Percentiles rank a stretch among this genome's conserved stretches.
These are phyloP conservation scores for Acanthurus lineatus DNA, from an alignment of 2,797 vertebrate genomes.

Conservation along the genomic window DNA sequence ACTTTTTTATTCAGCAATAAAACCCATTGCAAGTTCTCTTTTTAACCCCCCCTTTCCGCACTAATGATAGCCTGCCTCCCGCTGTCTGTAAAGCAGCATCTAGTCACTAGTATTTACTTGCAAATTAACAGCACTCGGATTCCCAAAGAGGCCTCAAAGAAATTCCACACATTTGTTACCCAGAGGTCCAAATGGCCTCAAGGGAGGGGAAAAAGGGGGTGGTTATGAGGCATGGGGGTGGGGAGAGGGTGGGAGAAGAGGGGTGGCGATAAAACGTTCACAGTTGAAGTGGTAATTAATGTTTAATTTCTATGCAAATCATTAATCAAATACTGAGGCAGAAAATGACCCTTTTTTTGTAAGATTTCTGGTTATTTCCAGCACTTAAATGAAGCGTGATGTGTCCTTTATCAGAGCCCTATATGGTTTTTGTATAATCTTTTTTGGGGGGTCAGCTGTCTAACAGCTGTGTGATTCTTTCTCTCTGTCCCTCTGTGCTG, in stretches of 20 bases:
- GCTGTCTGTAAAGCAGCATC: constrained; percentile 48
- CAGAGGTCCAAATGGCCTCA: constrained; percentile 73
- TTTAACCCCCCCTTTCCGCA: constrained; percentile 7
- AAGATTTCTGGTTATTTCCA: constrained; percentile 15
- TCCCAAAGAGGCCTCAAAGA: constrained; percentile 79
- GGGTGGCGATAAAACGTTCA: constrained; percentile 58
- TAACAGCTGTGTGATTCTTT: constrained; percentile 37
- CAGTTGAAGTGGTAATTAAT: constrained; percentile 71
- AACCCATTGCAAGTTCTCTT: constrained; percentile 4
- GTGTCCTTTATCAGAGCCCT: constrained; percentile 40
- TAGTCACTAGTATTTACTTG: constrained; percentile 79
- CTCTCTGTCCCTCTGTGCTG: background rate
- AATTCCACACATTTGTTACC: constrained; percentile 81
- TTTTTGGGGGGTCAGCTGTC: constrained; percentile 65
- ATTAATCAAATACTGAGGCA: constrained; percentile 54
- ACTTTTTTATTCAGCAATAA: background rate
- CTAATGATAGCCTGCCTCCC: constrained; percentile 35
- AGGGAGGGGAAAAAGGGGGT: constrained; percentile 21
- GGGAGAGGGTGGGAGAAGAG: background rate
- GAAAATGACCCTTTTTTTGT: constrained; percentile 45
- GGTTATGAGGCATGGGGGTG: constrained; percentile 7
- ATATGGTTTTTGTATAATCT: constrained; percentile 13
- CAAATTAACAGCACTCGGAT: constrained; percentile 78
- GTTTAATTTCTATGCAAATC: constrained; percentile 69
- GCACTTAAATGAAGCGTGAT: constrained; percentile 29